phyloP scores from a whole-genome alignment of 1,140 invertebrate species.

The Drosophila mayri region DNA sequence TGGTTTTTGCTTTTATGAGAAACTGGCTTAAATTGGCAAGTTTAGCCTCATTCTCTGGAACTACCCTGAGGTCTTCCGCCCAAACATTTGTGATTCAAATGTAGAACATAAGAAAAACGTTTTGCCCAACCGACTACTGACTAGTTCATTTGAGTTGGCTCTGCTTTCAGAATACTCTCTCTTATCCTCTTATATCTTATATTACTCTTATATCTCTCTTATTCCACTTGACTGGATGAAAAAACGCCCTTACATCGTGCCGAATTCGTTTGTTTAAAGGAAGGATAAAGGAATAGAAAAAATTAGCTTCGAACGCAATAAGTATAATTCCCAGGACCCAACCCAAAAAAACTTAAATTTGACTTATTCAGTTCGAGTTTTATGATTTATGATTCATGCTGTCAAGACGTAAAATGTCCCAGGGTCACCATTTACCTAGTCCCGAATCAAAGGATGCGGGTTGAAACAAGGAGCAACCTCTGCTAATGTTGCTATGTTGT shows the following conservation, averaged over 20 bases:
- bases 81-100: background rate
- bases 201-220: too few species aligned
- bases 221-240: background rate
- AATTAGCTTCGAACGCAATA: too few species aligned
- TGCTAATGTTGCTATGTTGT: constrained; percentile 1
- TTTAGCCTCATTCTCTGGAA: background rate
- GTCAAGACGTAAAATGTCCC: too few species aligned
- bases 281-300: background rate
- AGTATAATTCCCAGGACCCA: background rate
- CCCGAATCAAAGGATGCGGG: constrained; percentile 42
- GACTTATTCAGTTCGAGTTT: too few species aligned
- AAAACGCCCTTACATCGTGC: background rate
- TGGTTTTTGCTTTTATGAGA: background rate
- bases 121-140: background rate
- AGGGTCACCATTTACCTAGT: constrained; percentile 27
- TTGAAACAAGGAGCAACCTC: background rate
- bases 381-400: too few species aligned
- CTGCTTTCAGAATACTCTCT: background rate
- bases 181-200: too few species aligned
- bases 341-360: background rate
- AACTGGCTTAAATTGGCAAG: too few species aligned
- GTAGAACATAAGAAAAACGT: background rate
- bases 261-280: background rate
- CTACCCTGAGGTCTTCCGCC: background rate
- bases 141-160: background rate